Evolutionary conservation across 2,888 invertebrate genomes (phyloP), one percentile per base, ranked within the genome.

Genomic region (Carabus problematicus): DNA sequence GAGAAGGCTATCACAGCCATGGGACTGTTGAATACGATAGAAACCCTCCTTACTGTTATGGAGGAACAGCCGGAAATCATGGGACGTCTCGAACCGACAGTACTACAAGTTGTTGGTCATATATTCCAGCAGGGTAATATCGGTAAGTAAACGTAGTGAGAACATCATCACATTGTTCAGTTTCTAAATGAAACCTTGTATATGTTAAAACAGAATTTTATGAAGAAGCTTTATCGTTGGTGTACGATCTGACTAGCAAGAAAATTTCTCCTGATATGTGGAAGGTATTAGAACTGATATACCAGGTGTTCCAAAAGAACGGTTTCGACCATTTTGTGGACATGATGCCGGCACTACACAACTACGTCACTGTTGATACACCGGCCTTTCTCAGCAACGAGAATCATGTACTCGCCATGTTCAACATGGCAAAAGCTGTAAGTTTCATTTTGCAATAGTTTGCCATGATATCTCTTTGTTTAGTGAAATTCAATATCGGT

Each of bases 311-410:
- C 79, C 92, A 95, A 84, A 94, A 95, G 78, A 96, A 97, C 80
- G 97, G 96, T 49, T 89, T 92, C 67, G 98, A 98, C 79, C 98
- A 96, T 84, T 99, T 98, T 81, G 90, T 91, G 71, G 99, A 99
- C 77, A 96, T 99, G 92, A 98, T 98, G 97, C 97, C 98, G 0
- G 93, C 96, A 6, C 85, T 99, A 40, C 97, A 99, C 82, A 98
- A 98, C 83, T 99, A 97, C 82, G 91, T 99, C 62, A 97, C 96
- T 0, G 93, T 98, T 1, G 98, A 98, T 80, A 96, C 97, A 0
- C 89, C 91, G 70, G 94, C 94, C 11, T 98, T 99, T 82, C 85
- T 98, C 42, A 91, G 95, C 0, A 92, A 96, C 78, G 93, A 95
- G 76, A 91, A 94, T 79, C 89, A 95, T 73, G 86, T 98, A 71